phyloP scores from a whole-genome alignment of 2,113 vertebrate genomes.

The Zeus faber region DNA sequence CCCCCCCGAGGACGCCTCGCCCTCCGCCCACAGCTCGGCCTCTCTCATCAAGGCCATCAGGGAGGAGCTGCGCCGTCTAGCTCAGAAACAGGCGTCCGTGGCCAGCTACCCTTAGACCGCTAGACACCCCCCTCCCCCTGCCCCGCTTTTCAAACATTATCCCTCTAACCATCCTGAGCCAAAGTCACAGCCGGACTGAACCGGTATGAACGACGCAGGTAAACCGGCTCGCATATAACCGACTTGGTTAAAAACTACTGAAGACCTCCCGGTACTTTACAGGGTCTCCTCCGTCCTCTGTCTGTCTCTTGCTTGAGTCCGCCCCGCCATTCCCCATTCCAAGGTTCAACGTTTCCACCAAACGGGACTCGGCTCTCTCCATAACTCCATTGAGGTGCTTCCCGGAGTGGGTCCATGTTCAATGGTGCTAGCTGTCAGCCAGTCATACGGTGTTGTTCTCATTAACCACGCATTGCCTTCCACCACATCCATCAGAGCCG shows the following conservation, averaged over 20 bases:
- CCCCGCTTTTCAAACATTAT: too few relatives aligned
- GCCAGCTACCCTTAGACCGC: slow-evolving; percentile 83
- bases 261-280: slow-evolving; percentile 50
- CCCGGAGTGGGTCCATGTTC: slow-evolving; percentile 44
- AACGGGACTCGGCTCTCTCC: slow-evolving; percentile 35
- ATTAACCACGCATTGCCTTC: slow-evolving; percentile 62
- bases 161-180: too few relatives aligned
- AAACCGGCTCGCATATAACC: too few relatives aligned
- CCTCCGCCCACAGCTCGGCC: slow-evolving; percentile 88
- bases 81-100: slow-evolving; percentile 89
- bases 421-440: slow-evolving; percentile 72
- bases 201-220: slow-evolving; percentile 42
- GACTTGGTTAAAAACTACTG: background rate
- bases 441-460: slow-evolving; percentile 30
- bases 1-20: slow-evolving; percentile 85
- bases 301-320: slow-evolving; percentile 11
- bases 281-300: slow-evolving; percentile 44
- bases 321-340: background rate
- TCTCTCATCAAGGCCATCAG: slow-evolving; percentile 98
- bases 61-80: slow-evolving; percentile 95
- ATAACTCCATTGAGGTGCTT: slow-evolving; percentile 69
- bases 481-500: slow-evolving; percentile 37
- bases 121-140: slow-evolving; percentile 24
- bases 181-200: slow-evolving; percentile 71
- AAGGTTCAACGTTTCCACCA: slow-evolving; percentile 20